phyloP scores from a whole-genome alignment of 2,888 invertebrate species.

The Hermaeophaga mercurialis region DNA sequence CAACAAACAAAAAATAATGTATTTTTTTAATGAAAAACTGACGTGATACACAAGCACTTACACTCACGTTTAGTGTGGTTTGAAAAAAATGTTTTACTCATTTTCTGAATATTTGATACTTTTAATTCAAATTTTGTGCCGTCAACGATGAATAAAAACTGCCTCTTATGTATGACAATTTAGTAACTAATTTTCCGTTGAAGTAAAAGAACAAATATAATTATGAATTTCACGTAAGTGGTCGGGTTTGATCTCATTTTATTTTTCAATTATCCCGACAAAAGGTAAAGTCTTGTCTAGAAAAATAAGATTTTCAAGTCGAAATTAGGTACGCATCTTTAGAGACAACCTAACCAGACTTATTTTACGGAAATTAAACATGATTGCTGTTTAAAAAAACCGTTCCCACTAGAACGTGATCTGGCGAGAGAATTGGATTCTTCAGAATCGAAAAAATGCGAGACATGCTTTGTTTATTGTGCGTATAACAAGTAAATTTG shows the following conservation, averaged over 20 bases:
- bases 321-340: conserved; percentile 42
- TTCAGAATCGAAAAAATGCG: conserved; percentile 20
- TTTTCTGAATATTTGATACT: too few species aligned
- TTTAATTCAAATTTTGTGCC: too few species aligned
- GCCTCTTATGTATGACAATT: too few species aligned
- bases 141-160: too few species aligned
- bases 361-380: conserved; percentile 38
- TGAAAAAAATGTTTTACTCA: too few species aligned
- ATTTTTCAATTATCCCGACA: conserved; percentile 33
- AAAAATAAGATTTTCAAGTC: conserved; percentile 37
- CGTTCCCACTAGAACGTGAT: conserved; percentile 37
- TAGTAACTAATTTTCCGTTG: too few species aligned
- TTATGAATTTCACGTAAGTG: too few species aligned
- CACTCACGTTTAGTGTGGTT: too few species aligned
- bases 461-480: conserved; percentile 28
- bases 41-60: too few species aligned
- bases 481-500: conserved; percentile 30
- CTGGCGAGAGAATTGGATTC: conserved; percentile 32
- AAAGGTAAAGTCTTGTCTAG: conserved; percentile 31
- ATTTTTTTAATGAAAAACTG: too few species aligned
- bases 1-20: too few species aligned
- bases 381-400: conserved; percentile 34
- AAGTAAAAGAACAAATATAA: too few species aligned
- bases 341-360: conserved; percentile 36
- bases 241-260: conserved; percentile 30